Conservation (phyloP, 2,113 vertebrate species). For the Ranitomeya variabilis region DNA sequence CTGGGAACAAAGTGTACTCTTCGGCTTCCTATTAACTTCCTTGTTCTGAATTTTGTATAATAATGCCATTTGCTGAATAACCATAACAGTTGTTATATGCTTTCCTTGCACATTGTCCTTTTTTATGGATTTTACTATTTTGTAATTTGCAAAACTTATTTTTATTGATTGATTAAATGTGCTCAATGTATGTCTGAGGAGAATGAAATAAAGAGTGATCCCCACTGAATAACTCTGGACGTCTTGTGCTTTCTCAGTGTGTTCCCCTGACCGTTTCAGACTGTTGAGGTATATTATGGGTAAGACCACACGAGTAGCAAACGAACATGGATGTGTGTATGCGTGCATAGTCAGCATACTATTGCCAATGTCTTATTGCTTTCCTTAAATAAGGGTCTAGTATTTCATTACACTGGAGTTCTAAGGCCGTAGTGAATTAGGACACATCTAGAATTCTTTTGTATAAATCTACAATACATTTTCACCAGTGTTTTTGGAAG, state of each 20-base stretch:
- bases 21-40: neutral
- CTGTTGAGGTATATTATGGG: neutral
- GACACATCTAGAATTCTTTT: too few relatives aligned
- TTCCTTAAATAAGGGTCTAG: neutral
- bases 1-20: neutral
- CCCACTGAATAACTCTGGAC: slow-evolving; percentile 12
- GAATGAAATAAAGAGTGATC: slow-evolving; percentile 35
- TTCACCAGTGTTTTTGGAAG: too few relatives aligned
- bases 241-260: slow-evolving; percentile 32
- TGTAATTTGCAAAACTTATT: slow-evolving; percentile 17
- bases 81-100: neutral
- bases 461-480: neutral
- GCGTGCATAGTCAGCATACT: neutral
- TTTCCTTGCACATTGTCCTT: neutral
- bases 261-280: neutral
- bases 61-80: neutral
- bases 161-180: slow-evolving; percentile 14
- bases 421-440: too few relatives aligned
- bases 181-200: slow-evolving; percentile 10
- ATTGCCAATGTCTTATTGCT: too few relatives aligned
- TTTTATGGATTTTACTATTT: slow-evolving; percentile 2
- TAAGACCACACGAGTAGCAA: neutral
- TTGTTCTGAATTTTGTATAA: neutral
- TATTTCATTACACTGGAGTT: too few relatives aligned
- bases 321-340: neutral